Base-by-base conservation (phyloP, 92 coral and sea anemone species). In the Anthopleura xanthogrammica region DNA sequence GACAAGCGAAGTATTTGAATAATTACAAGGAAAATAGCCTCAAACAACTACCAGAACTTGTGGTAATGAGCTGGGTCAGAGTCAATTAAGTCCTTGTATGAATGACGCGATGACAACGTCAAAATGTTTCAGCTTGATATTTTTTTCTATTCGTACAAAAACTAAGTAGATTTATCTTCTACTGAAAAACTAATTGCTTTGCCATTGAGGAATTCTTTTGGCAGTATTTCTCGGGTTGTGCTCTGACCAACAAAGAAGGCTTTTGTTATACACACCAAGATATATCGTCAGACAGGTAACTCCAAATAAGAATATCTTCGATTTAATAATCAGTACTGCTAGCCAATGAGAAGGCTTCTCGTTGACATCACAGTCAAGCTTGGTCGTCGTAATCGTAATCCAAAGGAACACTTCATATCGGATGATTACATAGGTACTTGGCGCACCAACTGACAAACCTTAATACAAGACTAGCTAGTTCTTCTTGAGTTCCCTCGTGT, bases 321-420 rank as follows among this genome's bases (percentile, higher is more conserved):
- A 81, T 48, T 68, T 48, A 43, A 81, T 81, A 52, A 71, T 66
- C 77, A 12, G 20, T n/a, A n/a, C 11, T 48, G 65, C 70, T 46
- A 52, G n/a, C 84, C 84, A 81, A 81, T 81, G 46, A 81, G 22
- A 50, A 52, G 9, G 56, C 41, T 70, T 52, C 19, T 13, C 56
- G 56, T 23, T 81, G 84, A 81, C 84, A 81, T 81, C 64, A 81
- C 65, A 57, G 73, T 48, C 9, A 70, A 43, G n/a, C 55, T 54
- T 55, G 58, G 7, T 42, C 81, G 43, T 55, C 66, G 58, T 52
- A 3, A 46, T 42, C 41, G 56, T 23, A 60, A 16, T 29, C 77
- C 84, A 81, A 81, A 81, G 84, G 77, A 81, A 71, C 84, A 81
- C 57, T 81, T 75, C 13, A 68, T 17, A 29, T 12, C 42, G 36